Evolutionary conservation across 2,113 vertebrate genomes (phyloP), one percentile per base, ranked within the genome.

Genomic region (Capreolus pygargus): DNA sequence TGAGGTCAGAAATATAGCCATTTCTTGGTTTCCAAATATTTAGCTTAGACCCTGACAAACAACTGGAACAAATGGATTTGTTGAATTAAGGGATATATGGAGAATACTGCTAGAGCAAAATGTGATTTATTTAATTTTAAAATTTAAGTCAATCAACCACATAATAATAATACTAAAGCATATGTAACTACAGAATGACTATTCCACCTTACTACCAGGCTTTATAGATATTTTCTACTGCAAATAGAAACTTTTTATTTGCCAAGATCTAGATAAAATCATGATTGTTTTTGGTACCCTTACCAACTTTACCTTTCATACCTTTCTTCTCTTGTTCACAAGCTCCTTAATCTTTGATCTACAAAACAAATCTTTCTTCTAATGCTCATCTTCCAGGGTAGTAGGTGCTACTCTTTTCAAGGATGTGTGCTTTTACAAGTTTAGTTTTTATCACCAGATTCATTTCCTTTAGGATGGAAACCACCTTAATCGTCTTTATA

Each of bases 201-300:
- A 43, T 67, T 94, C 45, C 86, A 36, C 28, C 39, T 36, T 52
- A 91, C 17, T 55, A 27, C 5, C 39, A 95, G 39, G 60, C 15
- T 91, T 91, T 91, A 91, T 52, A 91, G 88, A 81, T 36, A 94
- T 45, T 94, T 94, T 89, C 83, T 11, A 95, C 64, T 36, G 11
- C n/a, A 97, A 84, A 93, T 55, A 6, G 78, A 82, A 84, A 81
- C 7, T 57, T 82, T 50, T 94, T 39, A 76, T 39, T 78, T 52
- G 23, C 6, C 17, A 95, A 96, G 25, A 76, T 6, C 36, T 21
- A 95, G 25, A 54, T 76, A 89, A 91, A 85, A 91, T 9, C n/a
- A 81, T 14, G 21, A 67, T 45, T 87, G 30, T 13, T 76, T 93
- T 60, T 43, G n/a, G n/a, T 93, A 84, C 12, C 4, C 52, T 64